Evolutionary conservation across 2,888 invertebrate species (phyloP).

Genomic region (Salticus scenicus): DNA sequence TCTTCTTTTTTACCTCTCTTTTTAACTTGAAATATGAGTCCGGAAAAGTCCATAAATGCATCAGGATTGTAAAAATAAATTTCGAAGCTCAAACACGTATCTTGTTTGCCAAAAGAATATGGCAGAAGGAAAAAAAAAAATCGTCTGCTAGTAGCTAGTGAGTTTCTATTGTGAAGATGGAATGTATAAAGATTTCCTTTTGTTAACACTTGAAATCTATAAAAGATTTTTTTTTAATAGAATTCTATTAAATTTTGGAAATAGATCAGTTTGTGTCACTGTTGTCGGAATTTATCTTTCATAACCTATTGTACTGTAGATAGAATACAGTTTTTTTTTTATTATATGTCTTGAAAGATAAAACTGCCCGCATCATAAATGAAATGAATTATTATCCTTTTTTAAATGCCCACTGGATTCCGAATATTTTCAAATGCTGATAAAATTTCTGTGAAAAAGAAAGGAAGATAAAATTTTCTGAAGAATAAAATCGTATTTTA

Average conservation of each 20-base stretch:
- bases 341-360: no score
- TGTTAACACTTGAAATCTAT: slow-evolving; percentile 6
- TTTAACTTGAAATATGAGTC: slow-evolving; percentile 23
- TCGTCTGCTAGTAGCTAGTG: slow-evolving; percentile 6
- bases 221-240: not conserved
- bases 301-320: no score
- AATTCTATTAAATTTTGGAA: not conserved
- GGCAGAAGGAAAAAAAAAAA: not conserved
- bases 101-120: not conserved
- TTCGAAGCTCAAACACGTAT: slow-evolving; percentile 14
- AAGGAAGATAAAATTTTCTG: no score
- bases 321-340: no score
- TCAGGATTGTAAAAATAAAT: slow-evolving; percentile 10
- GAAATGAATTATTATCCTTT: no score
- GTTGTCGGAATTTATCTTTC: no score
- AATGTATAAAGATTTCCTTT: not conserved
- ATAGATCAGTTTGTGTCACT: no score
- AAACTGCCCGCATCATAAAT: no score
- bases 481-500: no score
- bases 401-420: no score
- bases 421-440: no score
- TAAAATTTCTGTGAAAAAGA: no score
- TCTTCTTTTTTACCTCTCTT: slow-evolving; percentile 12
- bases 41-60: slow-evolving; percentile 22
- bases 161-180: not conserved